Percentiles rank a stretch among this genome's conserved stretches.
Conservation (phyloP, 2,888 invertebrate species). For the Philhelius pedissequus region DNA sequence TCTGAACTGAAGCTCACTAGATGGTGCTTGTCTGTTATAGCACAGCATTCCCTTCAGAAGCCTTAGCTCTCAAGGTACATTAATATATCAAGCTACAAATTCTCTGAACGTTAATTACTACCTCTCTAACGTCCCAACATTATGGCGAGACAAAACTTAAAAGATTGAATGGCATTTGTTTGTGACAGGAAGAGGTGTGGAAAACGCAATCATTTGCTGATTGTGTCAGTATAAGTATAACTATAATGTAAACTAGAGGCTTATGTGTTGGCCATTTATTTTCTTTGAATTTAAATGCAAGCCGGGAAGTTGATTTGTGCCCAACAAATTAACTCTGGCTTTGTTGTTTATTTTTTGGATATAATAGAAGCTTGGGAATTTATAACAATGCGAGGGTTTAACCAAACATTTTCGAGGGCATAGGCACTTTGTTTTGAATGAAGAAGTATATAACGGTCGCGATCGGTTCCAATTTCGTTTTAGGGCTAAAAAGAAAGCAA, state of each 20-base stretch:
- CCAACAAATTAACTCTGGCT: conserved; percentile 23
- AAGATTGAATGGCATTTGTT: conserved; percentile 18
- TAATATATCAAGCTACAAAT: not conserved
- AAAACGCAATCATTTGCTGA: conserved; percentile 16
- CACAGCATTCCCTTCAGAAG: not conserved
- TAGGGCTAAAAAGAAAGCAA: too few species aligned
- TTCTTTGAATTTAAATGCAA: conserved; percentile 37
- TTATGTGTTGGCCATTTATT: conserved; percentile 39
- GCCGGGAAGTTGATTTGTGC: conserved; percentile 48
- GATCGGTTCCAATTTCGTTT: not conserved
- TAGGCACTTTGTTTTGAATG: not conserved
- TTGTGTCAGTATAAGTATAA: not conserved
- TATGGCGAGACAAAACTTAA: not conserved
- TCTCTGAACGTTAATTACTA: conserved; percentile 36
- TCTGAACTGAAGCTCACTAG: not conserved
- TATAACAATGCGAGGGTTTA: conserved; percentile 20
- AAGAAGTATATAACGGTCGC: not conserved
- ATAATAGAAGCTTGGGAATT: conserved; percentile 1
- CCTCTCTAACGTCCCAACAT: not conserved
- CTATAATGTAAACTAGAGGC: too few species aligned
- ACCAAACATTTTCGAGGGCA: conserved; percentile 11
- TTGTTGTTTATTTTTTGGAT: conserved; percentile 19
- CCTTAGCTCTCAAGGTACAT: not conserved
- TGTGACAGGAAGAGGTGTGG: conserved; percentile 59
- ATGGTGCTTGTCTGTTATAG: not conserved